Conservation (phyloP, 2,113 vertebrate genomes). For the Tetrao urogallus region DNA sequence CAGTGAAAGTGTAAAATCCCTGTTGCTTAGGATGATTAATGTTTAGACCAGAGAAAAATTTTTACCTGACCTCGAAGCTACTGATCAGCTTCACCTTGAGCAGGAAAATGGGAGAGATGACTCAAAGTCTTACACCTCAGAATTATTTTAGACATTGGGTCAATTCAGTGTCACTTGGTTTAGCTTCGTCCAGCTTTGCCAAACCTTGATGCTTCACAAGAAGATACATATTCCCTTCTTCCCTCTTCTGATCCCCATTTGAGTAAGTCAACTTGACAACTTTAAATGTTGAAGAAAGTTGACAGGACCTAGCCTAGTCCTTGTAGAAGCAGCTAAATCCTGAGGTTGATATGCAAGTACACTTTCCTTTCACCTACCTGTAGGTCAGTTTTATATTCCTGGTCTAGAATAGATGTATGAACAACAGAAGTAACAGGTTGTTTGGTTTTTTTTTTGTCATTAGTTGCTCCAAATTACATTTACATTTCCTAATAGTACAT, state of each 20-base stretch:
- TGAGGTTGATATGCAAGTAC: background rate
- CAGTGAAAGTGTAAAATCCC: background rate
- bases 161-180: background rate
- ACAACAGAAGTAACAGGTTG: background rate
- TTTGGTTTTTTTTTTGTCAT: background rate
- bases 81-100: background rate
- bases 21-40: background rate
- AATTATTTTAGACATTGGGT: background rate
- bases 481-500: background rate
- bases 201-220: background rate
- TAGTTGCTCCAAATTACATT: background rate
- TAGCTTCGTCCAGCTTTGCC: background rate
- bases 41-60: background rate
- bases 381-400: background rate
- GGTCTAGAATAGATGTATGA: background rate
- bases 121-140: background rate
- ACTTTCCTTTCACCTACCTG: background rate
- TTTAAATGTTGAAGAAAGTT: background rate
- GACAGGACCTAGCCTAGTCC: background rate
- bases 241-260: accelerated
- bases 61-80: background rate
- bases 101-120: background rate
- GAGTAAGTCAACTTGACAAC: background rate
- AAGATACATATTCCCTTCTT: background rate
- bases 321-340: background rate